Percentiles rank a stretch among this genome's conserved stretches.
Evolutionary conservation across 2,113 vertebrate genomes (phyloP).

Genomic region (Phocoena phocoena): DNA sequence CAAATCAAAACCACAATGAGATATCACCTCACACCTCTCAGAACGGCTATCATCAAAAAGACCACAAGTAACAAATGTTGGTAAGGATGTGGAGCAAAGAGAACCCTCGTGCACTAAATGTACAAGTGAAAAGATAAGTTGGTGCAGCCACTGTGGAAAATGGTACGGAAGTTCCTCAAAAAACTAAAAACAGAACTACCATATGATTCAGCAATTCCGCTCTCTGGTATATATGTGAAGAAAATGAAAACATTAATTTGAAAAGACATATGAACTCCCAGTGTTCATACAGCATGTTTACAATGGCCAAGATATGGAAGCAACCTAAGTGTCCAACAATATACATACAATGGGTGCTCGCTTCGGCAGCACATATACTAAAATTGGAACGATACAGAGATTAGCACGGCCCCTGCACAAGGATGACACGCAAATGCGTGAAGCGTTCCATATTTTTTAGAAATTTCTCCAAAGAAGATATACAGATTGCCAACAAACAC

Average conservation of each 20-base stretch:
- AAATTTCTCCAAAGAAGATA: too few species aligned
- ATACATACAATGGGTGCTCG: too few species aligned
- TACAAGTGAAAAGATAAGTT: not conserved
- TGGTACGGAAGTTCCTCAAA: not conserved
- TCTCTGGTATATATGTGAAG: not conserved
- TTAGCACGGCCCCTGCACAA: too few species aligned
- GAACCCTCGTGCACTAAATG: too few species aligned
- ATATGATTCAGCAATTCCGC: not conserved
- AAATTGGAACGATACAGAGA: too few species aligned
- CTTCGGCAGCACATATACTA: too few species aligned
- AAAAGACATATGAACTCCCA: not conserved
- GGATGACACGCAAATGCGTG: too few species aligned
- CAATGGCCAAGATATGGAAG: not conserved
- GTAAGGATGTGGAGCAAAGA: not conserved
- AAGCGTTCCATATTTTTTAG: too few species aligned
- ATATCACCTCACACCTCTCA: not conserved
- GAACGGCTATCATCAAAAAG: not conserved
- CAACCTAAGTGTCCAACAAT: not conserved
- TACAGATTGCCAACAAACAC: too few species aligned
- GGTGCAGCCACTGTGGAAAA: not conserved
- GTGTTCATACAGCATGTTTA: not conserved
- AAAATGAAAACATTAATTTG: not conserved
- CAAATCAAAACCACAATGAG: not conserved
- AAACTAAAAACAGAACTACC: not conserved
- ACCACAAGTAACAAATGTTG: not conserved